Base-by-base conservation (phyloP, 2,113 vertebrate species). In the Larimichthys crocea region DNA sequence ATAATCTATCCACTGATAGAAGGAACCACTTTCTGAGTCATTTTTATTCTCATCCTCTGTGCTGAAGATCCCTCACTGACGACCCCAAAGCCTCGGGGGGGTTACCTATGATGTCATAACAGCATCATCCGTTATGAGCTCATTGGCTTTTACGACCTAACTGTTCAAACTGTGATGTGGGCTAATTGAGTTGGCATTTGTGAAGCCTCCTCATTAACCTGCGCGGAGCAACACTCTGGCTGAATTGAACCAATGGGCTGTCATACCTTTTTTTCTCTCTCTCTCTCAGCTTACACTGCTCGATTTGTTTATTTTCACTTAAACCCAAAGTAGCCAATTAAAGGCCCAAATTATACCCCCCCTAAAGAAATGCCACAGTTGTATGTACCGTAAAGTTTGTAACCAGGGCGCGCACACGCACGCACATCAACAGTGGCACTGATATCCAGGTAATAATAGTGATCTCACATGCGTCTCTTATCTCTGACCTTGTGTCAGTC, bases 401-500 rank as follows among this genome's bases (percentile, higher is more conserved):
- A 2, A 11, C 61, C 68, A 46, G 10, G 5, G 10, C 71, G 22
- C 52, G 31, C 31, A 62, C 64, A 22, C 29, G 56, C 42, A 26
- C 69, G 50, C 73, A 29, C 42, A 50, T 56, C 79, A 40, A 14
- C 29, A 46, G 50, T 2, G 19, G 22, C 26, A 2, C 6, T 26
- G 66, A 22, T 3, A 29, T 26, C 63, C 88, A 88, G 80, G 89
- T 88, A 31, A 63, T 40, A 76, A 53, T 20, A 57, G 57, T 56
- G 42, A 67, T 61, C 85, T 85, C 63, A 2, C 59, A 8, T 20
- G 44, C 52, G 24, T 0, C 56, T n/a, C 56, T 61, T 63, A 26
- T 77, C 62, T 0, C n/a, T 86, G 83, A 91, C 91, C 88, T 90
- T 83, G 86, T 77, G 76, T 49, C 49, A 65, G 74, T 56, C 46